These are phyloP conservation scores for Rotaria socialis DNA, from an alignment of 2,888 invertebrate genomes.

Conservation along the genomic window DNA sequence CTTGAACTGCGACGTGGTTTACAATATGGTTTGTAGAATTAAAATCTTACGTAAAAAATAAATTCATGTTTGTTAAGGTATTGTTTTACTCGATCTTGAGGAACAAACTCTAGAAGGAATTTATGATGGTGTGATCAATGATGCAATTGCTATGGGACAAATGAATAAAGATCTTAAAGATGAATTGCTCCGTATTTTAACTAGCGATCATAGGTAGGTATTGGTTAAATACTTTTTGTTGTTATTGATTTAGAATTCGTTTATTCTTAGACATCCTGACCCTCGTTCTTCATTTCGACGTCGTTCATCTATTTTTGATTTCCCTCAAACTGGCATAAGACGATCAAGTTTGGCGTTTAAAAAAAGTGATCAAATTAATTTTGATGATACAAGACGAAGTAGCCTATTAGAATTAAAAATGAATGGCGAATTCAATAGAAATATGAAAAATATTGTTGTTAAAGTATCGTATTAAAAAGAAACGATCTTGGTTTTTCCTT, in stretches of 20 bases:
- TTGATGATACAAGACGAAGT: not conserved
- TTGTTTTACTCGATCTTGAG: conserved; percentile 42
- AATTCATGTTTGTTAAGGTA: not conserved
- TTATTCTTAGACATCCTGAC: not conserved
- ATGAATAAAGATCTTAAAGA: conserved; percentile 45
- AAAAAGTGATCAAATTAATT: not conserved
- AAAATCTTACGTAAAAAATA: not conserved
- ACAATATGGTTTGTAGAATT: conserved; percentile 37
- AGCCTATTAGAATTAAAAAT: not conserved
- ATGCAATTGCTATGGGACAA: conserved; percentile 43
- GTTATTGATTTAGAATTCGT: not conserved
- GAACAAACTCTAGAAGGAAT: conserved; percentile 35
- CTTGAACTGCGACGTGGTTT: conserved; percentile 42
- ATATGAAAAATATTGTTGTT: not conserved
- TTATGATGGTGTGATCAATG: conserved; percentile 39
- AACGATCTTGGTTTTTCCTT: no score
- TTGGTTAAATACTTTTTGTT: not conserved
- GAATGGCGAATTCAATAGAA: conserved; percentile 3
- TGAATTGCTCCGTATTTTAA: conserved; percentile 23
- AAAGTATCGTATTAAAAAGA: not conserved
- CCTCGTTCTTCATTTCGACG: conserved; percentile 14
- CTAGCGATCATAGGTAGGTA: conserved; percentile 33
- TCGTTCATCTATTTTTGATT: not conserved
- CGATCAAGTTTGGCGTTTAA: not conserved
- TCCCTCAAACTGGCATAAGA: not conserved